phyloP scores from a whole-genome alignment of 2,113 vertebrate genomes.

The Oryzias javanicus region DNA sequence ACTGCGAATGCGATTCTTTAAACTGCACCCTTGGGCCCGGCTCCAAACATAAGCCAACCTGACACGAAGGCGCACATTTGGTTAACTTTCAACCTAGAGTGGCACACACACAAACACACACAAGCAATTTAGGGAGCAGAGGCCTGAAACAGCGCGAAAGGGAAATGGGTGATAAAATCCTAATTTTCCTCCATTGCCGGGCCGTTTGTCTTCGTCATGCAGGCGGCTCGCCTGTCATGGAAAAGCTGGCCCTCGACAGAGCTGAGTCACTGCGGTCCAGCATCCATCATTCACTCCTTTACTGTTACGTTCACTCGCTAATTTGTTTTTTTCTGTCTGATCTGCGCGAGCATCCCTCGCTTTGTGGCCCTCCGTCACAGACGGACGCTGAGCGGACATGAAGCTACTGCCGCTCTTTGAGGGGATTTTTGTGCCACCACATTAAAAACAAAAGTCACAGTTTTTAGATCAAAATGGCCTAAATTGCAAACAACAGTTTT shows the following conservation, averaged over 20 bases:
- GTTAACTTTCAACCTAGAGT: constrained; percentile 59
- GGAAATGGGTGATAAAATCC: constrained; percentile 76
- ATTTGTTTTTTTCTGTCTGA: constrained; percentile 17
- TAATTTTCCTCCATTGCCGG: constrained; percentile 71
- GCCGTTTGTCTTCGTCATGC: constrained; percentile 67
- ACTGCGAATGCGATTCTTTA: constrained; percentile 67
- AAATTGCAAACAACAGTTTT: too few species aligned
- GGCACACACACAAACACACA: constrained; percentile 22
- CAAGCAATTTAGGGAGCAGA: constrained; percentile 43
- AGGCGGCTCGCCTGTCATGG: constrained; percentile 54
- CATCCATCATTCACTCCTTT: constrained; percentile 64
- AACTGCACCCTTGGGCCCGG: constrained; percentile 65
- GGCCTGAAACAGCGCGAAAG: constrained; percentile 51
- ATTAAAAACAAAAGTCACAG: too few species aligned
- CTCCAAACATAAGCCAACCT: constrained; percentile 50
- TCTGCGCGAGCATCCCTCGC: constrained; percentile 15
- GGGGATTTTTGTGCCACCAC: not conserved
- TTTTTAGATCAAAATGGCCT: too few species aligned
- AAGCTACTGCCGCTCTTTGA: not conserved
- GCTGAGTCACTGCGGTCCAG: constrained; percentile 62
- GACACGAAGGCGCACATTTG: constrained; percentile 62
- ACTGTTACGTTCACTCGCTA: constrained; percentile 49
- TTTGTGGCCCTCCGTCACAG: constrained; percentile 10
- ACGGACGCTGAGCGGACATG: constrained; percentile 1
- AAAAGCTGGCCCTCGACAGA: constrained; percentile 55